phyloP scores from a whole-genome alignment of 2,113 vertebrate species.

The Mormoops blainvillei region DNA sequence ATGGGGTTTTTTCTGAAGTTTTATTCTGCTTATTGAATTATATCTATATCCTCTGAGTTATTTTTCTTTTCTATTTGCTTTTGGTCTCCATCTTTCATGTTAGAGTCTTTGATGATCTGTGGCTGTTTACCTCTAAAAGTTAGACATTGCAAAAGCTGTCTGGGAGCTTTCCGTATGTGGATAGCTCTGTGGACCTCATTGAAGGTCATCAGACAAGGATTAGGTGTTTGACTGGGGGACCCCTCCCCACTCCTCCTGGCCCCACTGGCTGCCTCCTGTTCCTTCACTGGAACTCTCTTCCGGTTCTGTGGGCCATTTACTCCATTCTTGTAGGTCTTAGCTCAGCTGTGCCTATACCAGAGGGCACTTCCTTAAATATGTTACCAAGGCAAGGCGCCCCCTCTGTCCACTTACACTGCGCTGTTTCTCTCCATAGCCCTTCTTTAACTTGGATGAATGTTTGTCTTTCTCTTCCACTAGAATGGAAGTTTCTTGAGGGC shows the following conservation, averaged over 20 bases:
- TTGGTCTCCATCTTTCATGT: not conserved
- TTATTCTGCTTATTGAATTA: not conserved
- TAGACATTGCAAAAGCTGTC: not conserved
- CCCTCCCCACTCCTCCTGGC: not conserved
- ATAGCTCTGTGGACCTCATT: not conserved
- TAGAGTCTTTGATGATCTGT: not conserved
- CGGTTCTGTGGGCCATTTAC: not conserved
- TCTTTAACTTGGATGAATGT: not conserved
- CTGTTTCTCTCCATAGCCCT: not conserved
- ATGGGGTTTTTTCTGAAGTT: not conserved
- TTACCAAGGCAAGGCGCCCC: not conserved
- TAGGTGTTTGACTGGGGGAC: not conserved
- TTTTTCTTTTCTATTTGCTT: not conserved
- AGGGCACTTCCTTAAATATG: not conserved
- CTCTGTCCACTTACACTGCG: not conserved
- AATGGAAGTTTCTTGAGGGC: not conserved
- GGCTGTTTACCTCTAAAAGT: not conserved
- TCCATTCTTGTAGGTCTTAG: rapidly evolving
- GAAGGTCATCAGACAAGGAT: not conserved
- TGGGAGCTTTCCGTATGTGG: not conserved
- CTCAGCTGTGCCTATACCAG: not conserved
- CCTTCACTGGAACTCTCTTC: not conserved
- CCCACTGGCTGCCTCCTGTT: not conserved
- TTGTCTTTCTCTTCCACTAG: not conserved
- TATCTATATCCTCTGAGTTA: not conserved